Evolutionary conservation across 2,888 invertebrate genomes (phyloP), one percentile per base, ranked within the genome.

Genomic region (Chelonus formosanus): DNA sequence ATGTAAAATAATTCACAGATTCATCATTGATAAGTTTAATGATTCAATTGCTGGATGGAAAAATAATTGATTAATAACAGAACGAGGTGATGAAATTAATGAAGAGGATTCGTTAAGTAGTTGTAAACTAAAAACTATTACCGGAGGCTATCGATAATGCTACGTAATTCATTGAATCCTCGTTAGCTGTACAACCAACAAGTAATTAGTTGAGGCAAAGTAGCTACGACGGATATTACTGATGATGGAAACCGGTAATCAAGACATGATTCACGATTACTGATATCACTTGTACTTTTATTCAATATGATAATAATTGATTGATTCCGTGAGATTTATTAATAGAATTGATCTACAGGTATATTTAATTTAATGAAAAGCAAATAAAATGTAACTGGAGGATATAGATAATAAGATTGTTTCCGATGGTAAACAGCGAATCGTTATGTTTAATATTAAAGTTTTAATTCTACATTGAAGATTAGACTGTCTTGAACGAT

Each of bases 401-500:
- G 34, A 54, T 35, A 54, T 4, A 10, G 3, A 52, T 7, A 10
- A 48, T 10, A 48, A 20, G 20, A 10, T 48, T 48, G 48, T 5
- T 20, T 10, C 48, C 5, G 40, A n/a, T 56, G 4, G 3, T 56
- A 31, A 8, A 8, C 7, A 31, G 5, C 40, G 10, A 54, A 66
- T 66, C 56, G 50, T 43, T 44, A 45, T 43, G 50, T 31, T 35
- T 5, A 7, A 63, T 57, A 50, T 63, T 69, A 70, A 40, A 40
- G 6, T 40, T 40, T 40, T 6, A 40, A 40, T 40, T 40, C 40
- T 3, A 40, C 70, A 40, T 6, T 40, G 40, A 40, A 71, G 68
- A 71, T 74, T 73, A 72, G 74, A 75, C 20, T 47, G 58, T 58
- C 47, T 45, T 10, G 47, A 34, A 58, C 3, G 44, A 58, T 47